These are phyloP conservation scores for Pseudopodoces humilis DNA, from an alignment of 2,113 vertebrate genomes.

Conservation along the genomic window DNA sequence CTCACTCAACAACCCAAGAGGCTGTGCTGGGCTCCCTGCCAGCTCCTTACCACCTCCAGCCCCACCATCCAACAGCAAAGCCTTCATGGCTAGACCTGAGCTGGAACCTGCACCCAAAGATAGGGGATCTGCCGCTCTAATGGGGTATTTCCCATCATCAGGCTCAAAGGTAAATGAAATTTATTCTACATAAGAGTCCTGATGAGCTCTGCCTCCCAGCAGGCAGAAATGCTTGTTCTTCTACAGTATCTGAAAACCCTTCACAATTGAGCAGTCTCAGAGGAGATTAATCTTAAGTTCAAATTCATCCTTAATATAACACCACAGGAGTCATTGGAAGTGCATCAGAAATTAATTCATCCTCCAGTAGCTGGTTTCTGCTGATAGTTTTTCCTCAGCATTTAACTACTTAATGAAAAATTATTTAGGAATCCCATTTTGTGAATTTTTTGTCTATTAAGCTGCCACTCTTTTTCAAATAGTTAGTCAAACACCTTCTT, in stretches of 20 bases:
- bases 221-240: not conserved
- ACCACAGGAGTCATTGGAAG: not conserved
- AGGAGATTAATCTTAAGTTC: slow-evolving; percentile 3
- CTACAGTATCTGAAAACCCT: not conserved
- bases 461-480: not conserved
- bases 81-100: not conserved
- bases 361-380: not conserved
- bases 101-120: not conserved
- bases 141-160: not conserved
- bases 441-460: not conserved
- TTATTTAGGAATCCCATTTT: not conserved
- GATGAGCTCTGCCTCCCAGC: not conserved
- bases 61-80: not conserved
- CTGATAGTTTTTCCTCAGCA: not conserved
- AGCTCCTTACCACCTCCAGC: not conserved
- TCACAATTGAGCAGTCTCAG: not conserved
- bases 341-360: slow-evolving; percentile 20
- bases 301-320: slow-evolving; percentile 21
- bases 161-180: not conserved
- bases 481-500: not conserved
- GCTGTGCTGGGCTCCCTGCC: not conserved
- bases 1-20: not conserved
- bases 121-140: not conserved
- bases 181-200: not conserved
- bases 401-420: slow-evolving; percentile 11